Percentiles rank a stretch among this genome's conserved stretches.
These are phyloP conservation scores for Ostrea edulis DNA, from an alignment of 1,140 invertebrate species.

Conservation along the genomic window DNA sequence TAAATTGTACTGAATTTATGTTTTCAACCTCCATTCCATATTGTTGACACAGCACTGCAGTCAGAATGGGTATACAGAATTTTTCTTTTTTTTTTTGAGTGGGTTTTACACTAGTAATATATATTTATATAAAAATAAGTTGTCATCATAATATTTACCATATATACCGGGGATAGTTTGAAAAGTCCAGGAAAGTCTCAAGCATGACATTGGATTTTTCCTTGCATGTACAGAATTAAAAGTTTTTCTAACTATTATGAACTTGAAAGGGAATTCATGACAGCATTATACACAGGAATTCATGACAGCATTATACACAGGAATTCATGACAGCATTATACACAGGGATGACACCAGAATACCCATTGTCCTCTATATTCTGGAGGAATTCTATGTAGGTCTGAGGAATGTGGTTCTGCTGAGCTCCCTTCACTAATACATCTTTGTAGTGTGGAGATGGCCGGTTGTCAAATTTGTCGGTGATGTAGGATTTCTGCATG, in stretches of 20 bases:
- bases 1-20: not conserved
- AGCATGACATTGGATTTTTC: no score
- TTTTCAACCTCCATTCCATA: no score
- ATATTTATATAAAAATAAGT: no score
- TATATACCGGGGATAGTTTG: no score
- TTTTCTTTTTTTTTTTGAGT: no score
- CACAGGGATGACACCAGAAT: constrained; percentile 80
- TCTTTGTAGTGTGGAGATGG: constrained; percentile 87
- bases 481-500: constrained; percentile 77
- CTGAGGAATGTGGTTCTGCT: constrained; percentile 85
- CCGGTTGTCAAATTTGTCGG: constrained; percentile 81
- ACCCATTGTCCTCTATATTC: constrained; percentile 85
- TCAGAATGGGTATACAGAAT: no score
- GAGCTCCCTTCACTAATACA: constrained; percentile 84
- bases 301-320: constrained; percentile 67
- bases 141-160: no score
- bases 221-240: no score
- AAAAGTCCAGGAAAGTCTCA: no score
- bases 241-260: not conserved
- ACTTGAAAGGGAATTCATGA: constrained; percentile 46
- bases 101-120: no score
- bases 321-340: constrained; percentile 59
- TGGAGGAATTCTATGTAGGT: constrained; percentile 85
- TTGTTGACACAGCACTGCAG: no score
- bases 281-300: constrained; percentile 72